phyloP scores from a whole-genome alignment of 2,888 invertebrate species.

The Nemapogon koenigi region DNA sequence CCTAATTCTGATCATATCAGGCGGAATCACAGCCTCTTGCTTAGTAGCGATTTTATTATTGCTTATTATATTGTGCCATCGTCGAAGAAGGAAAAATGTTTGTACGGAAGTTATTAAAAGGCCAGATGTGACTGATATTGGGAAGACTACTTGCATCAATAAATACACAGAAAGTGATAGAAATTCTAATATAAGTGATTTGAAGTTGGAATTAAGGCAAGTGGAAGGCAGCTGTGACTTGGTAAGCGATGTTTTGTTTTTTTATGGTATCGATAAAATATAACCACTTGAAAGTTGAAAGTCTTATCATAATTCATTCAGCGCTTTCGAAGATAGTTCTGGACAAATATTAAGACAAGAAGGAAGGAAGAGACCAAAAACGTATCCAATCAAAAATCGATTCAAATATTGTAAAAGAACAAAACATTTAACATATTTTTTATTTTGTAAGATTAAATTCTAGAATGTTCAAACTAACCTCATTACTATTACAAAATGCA shows the following conservation, averaged over 20 bases:
- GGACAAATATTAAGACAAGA: too few relatives aligned
- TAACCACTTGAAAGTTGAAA: too few relatives aligned
- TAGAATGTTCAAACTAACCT: too few relatives aligned
- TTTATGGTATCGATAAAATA: not conserved
- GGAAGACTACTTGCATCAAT: slow-evolving; percentile 31
- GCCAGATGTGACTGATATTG: slow-evolving; percentile 53
- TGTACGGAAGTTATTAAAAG: slow-evolving; percentile 52
- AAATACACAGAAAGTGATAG: slow-evolving; percentile 79
- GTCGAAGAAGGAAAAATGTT: slow-evolving; percentile 51
- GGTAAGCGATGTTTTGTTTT: slow-evolving; percentile 44
- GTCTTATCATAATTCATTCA: too few relatives aligned
- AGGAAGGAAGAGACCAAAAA: too few relatives aligned
- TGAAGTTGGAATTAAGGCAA: slow-evolving; percentile 87
- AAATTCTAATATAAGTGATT: slow-evolving; percentile 90
- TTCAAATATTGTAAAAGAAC: too few relatives aligned
- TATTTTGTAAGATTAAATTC: too few relatives aligned
- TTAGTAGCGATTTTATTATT: slow-evolving; percentile 82
- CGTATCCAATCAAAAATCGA: too few relatives aligned
- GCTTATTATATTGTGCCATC: slow-evolving; percentile 75
- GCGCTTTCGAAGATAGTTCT: too few relatives aligned
- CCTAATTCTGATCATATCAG: slow-evolving; percentile 76
- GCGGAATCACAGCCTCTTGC: slow-evolving; percentile 77
- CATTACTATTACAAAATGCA: too few relatives aligned
- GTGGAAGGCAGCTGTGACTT: slow-evolving; percentile 80
- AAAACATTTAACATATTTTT: too few relatives aligned